A percentile compares a stretch with the other conserved stretches of the same genome.
Evolutionary conservation across 2,888 invertebrate species (phyloP).

Genomic region (Meandrusa payeni): DNA sequence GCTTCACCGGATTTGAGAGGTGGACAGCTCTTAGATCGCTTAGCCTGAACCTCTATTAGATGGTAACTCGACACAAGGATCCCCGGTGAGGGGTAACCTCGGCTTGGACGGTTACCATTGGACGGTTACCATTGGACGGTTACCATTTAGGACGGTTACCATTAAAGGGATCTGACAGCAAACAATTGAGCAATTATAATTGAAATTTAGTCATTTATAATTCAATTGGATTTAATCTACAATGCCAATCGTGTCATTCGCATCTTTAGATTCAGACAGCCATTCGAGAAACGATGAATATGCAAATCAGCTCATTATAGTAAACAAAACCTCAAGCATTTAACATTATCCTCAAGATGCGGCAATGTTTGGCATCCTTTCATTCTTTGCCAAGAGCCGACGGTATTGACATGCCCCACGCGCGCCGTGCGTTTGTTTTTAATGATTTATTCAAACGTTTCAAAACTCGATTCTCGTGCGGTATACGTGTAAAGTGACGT

Average conservation of each 20-base stretch:
- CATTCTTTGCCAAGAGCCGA: slow-evolving; percentile 49
- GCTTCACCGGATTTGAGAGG: no score
- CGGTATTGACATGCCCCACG: slow-evolving; percentile 46
- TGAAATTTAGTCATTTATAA: slow-evolving; percentile 1
- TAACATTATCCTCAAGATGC: slow-evolving; percentile 44
- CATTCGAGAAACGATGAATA: slow-evolving; percentile 48
- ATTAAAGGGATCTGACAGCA: not conserved
- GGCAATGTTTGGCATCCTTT: slow-evolving; percentile 48
- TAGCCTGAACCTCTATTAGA: no score
- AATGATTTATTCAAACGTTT: slow-evolving; percentile 12
- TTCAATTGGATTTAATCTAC: slow-evolving; percentile 16
- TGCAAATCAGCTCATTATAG: slow-evolving; percentile 58
- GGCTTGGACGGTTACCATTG: no score
- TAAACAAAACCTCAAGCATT: slow-evolving; percentile 48
- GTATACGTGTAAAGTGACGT: slow-evolving; percentile 17
- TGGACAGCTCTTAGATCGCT: no score
- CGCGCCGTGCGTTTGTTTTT: slow-evolving; percentile 12
- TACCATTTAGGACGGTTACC: no score
- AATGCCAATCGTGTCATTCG: slow-evolving; percentile 27
- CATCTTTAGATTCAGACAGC: slow-evolving; percentile 12
- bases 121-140: no score
- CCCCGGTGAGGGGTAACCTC: no score
- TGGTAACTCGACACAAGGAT: no score
- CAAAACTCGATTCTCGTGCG: slow-evolving; percentile 13
- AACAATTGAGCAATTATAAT: not conserved